Evolutionary conservation across 2,113 vertebrate species (phyloP).

Genomic region (Salvelinus sp.): DNA sequence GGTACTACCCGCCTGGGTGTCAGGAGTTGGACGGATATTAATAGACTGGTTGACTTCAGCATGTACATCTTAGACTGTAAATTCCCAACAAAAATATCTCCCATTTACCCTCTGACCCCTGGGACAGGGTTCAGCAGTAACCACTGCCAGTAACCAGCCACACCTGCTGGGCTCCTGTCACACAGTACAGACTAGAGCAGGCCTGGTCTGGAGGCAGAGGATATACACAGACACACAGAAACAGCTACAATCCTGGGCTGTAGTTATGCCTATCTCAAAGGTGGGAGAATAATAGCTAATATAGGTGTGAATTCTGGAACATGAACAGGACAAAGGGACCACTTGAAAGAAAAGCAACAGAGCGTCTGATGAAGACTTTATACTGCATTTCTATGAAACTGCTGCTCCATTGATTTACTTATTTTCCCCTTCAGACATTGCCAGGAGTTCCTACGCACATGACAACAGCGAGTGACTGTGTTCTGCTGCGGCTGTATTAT

Average conservation of each 20-base stretch:
- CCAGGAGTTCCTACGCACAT: conserved; percentile 53
- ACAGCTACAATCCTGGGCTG: neutral
- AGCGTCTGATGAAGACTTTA: neutral
- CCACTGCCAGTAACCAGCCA: conserved; percentile 25
- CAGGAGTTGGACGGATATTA: conserved; percentile 56
- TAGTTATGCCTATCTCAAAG: neutral
- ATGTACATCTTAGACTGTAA: conserved; percentile 61
- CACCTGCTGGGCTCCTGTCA: conserved; percentile 70
- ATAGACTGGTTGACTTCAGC: conserved; percentile 60
- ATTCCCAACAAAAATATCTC: conserved; percentile 74
- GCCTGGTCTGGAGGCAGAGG: neutral
- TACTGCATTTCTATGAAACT: conserved; percentile 39
- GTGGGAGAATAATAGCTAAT: conserved; percentile 10
- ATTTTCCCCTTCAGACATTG: conserved; percentile 23
- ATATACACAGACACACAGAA: neutral
- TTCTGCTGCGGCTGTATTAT: neutral
- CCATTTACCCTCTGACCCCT: conserved; percentile 73
- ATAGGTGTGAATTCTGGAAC: neutral
- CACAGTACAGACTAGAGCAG: conserved; percentile 6
- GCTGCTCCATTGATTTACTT: conserved; percentile 27
- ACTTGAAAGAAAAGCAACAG: neutral
- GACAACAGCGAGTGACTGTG: conserved; percentile 36
- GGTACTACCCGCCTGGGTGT: conserved; percentile 34
- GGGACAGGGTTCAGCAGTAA: conserved; percentile 59
- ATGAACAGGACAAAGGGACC: neutral